A percentile compares a stretch with the other conserved stretches of the same genome.
phyloP scores from a whole-genome alignment of 2,888 invertebrate species.

The Aspidiotus rigidus region DNA sequence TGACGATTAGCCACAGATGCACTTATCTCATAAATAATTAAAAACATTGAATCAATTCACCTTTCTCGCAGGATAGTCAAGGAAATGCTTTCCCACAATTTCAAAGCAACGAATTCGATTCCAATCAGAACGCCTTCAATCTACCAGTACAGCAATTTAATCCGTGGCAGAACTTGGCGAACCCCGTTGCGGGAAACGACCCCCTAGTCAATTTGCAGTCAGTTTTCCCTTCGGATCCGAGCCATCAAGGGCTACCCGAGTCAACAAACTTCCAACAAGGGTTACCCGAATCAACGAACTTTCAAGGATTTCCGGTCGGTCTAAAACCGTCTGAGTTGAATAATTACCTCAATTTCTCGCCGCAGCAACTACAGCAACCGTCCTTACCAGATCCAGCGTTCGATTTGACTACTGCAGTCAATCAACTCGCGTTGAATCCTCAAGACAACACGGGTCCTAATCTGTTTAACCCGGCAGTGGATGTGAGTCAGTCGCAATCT shows the following conservation, averaged over 20 bases:
- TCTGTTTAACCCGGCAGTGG: not conserved
- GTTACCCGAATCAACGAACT: too few relatives aligned
- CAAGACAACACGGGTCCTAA: constrained; percentile 4
- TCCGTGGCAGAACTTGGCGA: not conserved
- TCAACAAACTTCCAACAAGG: too few relatives aligned
- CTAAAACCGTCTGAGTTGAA: not conserved
- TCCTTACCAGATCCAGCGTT: not conserved
- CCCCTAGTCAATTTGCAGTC: not conserved
- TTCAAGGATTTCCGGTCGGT: not conserved
- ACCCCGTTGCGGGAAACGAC: constrained; percentile 6
- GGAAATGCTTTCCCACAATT: too few relatives aligned
- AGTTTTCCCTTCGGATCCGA: not conserved
- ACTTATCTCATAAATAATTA: too few relatives aligned
- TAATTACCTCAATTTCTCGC: not conserved
- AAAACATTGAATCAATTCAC: too few relatives aligned
- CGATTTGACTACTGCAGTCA: not conserved
- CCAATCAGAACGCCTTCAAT: not conserved
- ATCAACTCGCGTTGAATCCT: not conserved
- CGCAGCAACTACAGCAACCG: not conserved
- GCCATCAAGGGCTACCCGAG: not conserved
- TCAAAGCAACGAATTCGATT: not conserved
- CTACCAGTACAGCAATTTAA: not conserved
- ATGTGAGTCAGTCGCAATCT: not conserved
- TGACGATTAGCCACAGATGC: too few relatives aligned
- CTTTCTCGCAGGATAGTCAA: too few relatives aligned